Conservation (phyloP, 2,797 vertebrate genomes). For the Glossophaga mutica region DNA sequence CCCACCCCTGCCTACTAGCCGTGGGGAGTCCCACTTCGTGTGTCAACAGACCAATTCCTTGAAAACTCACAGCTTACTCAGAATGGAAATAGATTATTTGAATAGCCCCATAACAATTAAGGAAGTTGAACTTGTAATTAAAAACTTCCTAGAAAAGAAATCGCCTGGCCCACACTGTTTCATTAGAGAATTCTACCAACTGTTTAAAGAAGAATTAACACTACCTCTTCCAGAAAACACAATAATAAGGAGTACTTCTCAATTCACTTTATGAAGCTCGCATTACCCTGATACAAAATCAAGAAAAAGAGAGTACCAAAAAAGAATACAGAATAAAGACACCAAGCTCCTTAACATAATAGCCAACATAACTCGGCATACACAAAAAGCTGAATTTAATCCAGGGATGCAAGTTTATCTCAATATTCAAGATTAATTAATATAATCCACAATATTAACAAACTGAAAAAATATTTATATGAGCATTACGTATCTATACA, state of each 20-base stretch:
- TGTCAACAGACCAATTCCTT: background rate
- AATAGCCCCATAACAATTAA: conserved; percentile 9
- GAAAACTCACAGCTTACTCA: background rate
- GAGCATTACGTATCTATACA: background rate
- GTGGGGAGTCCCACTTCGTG: background rate
- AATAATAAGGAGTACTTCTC: background rate
- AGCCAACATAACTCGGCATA: background rate
- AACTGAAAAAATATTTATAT: background rate
- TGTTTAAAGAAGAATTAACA: conserved; percentile 29
- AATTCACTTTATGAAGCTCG: background rate
- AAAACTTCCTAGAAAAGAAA: conserved; percentile 15
- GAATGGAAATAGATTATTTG: background rate
- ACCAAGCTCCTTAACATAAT: background rate
- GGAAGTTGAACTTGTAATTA: conserved; percentile 29
- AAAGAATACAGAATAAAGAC: background rate
- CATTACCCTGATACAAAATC: background rate
- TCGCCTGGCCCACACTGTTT: background rate
- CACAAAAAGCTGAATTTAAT: background rate
- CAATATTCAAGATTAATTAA: background rate
- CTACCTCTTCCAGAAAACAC: background rate
- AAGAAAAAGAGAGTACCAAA: background rate
- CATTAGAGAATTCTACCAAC: conserved; percentile 26
- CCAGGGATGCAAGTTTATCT: background rate
- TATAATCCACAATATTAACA: conserved; percentile 4
- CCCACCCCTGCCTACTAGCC: background rate